Conservation (phyloP, 2,113 vertebrate species). For the Actenoides hombroni region DNA sequence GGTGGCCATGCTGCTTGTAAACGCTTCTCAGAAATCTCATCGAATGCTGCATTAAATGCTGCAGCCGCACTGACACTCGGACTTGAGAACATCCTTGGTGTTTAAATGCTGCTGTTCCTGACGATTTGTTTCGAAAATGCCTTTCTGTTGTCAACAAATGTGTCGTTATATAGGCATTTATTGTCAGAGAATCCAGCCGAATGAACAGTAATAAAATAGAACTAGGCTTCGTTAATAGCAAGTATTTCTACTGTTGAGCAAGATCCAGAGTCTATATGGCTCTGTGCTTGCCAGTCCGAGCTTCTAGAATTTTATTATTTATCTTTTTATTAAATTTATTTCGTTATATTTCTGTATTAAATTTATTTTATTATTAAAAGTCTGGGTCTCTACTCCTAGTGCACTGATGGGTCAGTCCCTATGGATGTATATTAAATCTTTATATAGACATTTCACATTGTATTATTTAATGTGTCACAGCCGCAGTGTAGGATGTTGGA, state of each 20-base stretch:
- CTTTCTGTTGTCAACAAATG: neutral
- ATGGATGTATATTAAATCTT: neutral
- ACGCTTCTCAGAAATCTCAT: fast-evolving
- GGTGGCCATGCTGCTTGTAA: neutral
- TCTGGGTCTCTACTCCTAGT: fast-evolving
- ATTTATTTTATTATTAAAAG: neutral
- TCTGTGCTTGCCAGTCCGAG: neutral
- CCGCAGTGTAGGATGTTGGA: neutral
- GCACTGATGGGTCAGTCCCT: neutral
- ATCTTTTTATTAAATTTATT: no score
- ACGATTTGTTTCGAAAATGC: fast-evolving
- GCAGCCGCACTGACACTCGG: fast-evolving
- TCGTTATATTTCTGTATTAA: no score
- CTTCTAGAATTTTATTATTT: neutral
- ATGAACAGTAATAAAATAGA: neutral
- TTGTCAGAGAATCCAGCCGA: neutral
- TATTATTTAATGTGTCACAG: fast-evolving
- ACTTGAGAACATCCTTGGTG: neutral
- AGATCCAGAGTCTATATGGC: neutral
- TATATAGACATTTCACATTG: neutral
- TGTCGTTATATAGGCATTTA: neutral
- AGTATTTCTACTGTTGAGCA: neutral
- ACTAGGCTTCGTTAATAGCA: neutral
- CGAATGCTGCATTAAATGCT: neutral
- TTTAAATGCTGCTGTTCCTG: neutral